Evolutionary conservation across 2,113 vertebrate species (phyloP).

Genomic region (Hydrochoerus hydrochaeris): DNA sequence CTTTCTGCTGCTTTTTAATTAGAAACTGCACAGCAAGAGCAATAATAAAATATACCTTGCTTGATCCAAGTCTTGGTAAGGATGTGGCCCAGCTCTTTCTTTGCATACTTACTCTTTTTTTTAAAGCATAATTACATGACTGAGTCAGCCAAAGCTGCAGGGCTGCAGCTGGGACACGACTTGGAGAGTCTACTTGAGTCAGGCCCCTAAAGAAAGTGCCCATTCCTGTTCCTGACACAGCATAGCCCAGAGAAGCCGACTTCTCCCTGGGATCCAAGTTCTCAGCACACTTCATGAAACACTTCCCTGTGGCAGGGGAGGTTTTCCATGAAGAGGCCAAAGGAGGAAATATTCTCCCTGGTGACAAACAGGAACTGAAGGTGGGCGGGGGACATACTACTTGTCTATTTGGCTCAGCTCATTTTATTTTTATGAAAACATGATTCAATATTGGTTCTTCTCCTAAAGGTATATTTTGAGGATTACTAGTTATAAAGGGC

Average conservation of each 20-base stretch:
- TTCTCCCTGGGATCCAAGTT: neutral
- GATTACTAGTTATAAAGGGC: slow-evolving; percentile 68
- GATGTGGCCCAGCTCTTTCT: neutral
- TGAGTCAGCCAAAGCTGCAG: neutral
- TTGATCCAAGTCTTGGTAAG: neutral
- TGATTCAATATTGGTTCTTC: slow-evolving; percentile 62
- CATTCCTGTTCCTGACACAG: neutral
- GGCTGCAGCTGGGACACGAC: neutral
- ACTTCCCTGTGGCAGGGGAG: neutral
- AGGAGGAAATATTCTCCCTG: slow-evolving; percentile 42
- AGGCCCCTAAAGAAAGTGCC: neutral
- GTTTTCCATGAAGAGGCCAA: neutral
- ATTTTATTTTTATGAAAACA: slow-evolving; percentile 75
- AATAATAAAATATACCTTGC: neutral
- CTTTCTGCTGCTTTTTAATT: neutral
- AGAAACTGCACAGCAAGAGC: neutral
- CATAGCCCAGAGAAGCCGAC: neutral
- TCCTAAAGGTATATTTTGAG: slow-evolving; percentile 70
- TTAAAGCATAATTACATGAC: neutral
- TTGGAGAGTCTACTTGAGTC: neutral
- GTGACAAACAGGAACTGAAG: neutral
- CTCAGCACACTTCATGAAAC: neutral
- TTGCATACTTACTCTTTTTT: neutral
- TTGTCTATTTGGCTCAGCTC: slow-evolving; percentile 62
- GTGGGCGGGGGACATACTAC: slow-evolving; percentile 52